Evolutionary conservation across 2,113 vertebrate genomes (phyloP), one percentile per base, ranked within the genome.

Genomic region (Mugil cephalus): DNA sequence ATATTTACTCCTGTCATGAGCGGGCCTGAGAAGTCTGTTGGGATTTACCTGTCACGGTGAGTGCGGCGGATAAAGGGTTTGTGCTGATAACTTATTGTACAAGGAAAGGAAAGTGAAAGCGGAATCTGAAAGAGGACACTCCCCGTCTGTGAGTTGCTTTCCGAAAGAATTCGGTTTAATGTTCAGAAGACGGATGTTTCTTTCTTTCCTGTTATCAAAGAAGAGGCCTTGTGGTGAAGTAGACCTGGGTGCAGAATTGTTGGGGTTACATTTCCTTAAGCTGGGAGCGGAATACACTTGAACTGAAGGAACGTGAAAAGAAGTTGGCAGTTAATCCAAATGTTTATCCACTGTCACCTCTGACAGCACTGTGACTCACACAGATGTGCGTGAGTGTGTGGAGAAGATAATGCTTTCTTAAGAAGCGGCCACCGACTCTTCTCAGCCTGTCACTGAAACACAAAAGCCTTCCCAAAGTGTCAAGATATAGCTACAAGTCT

Each of bases 301-400:
- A 81, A 30, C 34, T 12, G 7, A 8, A 58, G 55, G 35, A 69
- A 65, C 51, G 69, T 51, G 58, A 73, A 77, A 59, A 61, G 59
- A 58, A 36, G 10, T 51, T 53, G 30, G 74, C 47, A 53, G 59
- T 62, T 81, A 80, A 84, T 85, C 82, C 65, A 66, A 69, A 85
- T 79, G 67, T 86, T 86, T 84, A 86, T 82, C 67, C 56, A 6
- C 79, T 74, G 79, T 86, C 82, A 85, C 74, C 69, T 69, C 69
- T 71, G 72, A 91, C 83, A 74, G 70, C 67, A 19, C 67, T 56
- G 34, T 51, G 66, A 62, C 74, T 76, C 62, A 30, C 39, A 19
- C 3, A 40, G 64, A 42, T 53, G 43, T 59, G 54, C n/a, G 11
- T 42, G 15, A 21, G n/a, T 60, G 39, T 17, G n/a, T 17, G 55